These are phyloP conservation scores for Irena cyanogastra DNA, from an alignment of 2,113 vertebrate genomes.

Conservation along the genomic window DNA sequence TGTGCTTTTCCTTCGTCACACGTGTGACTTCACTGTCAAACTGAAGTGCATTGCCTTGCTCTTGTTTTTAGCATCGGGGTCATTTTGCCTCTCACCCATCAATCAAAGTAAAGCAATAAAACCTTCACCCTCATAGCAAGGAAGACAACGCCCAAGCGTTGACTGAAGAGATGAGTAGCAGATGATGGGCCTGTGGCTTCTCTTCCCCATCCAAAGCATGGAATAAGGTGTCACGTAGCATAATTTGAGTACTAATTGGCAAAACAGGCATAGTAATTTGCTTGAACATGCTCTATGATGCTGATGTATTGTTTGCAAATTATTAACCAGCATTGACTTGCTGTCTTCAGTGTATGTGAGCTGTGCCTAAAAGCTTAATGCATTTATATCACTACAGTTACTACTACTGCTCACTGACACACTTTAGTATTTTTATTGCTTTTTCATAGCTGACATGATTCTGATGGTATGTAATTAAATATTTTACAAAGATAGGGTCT, in stretches of 20 bases:
- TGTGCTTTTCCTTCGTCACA: neutral
- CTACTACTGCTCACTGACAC: constrained; percentile 12
- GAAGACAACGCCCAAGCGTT: neutral
- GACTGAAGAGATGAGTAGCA: neutral
- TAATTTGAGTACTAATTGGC: neutral
- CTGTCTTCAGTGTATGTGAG: neutral
- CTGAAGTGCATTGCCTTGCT: neutral
- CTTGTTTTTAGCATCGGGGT: neutral
- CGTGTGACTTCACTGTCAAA: neutral
- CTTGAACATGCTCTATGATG: neutral
- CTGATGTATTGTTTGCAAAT: neutral
- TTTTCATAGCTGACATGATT: constrained; percentile 43
- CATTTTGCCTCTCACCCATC: neutral
- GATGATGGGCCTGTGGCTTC: neutral
- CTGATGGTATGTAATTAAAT: constrained; percentile 47
- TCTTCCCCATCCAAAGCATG: neutral
- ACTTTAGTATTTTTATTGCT: constrained; percentile 38
- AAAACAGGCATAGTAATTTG: neutral
- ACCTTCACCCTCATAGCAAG: neutral
- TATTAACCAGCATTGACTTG: neutral
- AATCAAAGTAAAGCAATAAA: constrained; percentile 47
- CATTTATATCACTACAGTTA: neutral
- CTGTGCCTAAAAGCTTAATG: neutral
- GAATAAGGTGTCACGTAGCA: neutral
- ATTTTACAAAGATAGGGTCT: constrained; percentile 46